Evolutionary conservation across 2,113 vertebrate species (phyloP), one percentile per base, ranked within the genome.

Genomic region (Rhabdomys dilectus): DNA sequence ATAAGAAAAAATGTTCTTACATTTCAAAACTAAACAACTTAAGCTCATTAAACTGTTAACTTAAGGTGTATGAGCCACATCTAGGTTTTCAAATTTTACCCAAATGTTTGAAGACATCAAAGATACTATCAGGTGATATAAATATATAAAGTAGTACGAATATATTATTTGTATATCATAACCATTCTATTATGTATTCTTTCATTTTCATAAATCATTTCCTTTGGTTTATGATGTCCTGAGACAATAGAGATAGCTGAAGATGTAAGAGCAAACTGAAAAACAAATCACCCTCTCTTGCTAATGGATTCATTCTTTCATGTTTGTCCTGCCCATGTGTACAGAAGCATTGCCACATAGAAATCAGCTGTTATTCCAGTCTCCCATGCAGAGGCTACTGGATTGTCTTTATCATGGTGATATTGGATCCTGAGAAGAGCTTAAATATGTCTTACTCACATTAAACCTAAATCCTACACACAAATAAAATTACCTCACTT

Each of bases 401-500:
- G 22, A 6, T 86, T 58, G 39, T 68, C 68, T 51, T 39, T 51
- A 36, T 42, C 13, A 34, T 1, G 16, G 3, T 7, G 3, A 42
- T 64, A 26, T 0, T 78, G n/a, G 31, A 68, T 48, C 21, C n/a
- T 53, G 34, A 89, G 77, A 11, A 84, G 36, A 95, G 39, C 51
- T 68, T 29, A 26, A 84, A 70, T 53, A 42, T 58, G 72, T 70
- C 53, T 94, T 72, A 82, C 70, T 97, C 62, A 97, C 82, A 93
- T 89, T 75, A 95, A 97, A 53, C 48, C 17, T n/a, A 96, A 95
- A 72, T 53, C 3, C 85, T 89, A 95, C 82, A 87, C n/a, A 72
- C 68, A 91, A 89, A 96, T 66, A 95, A 93, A 96, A 93, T 95
- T 64, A 89, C 88, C 73, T 92, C 36, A 94, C 93, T 95, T 97